These are phyloP conservation scores for Matsumurasca onukii DNA, from an alignment of 1,140 invertebrate genomes.

Conservation along the genomic window DNA sequence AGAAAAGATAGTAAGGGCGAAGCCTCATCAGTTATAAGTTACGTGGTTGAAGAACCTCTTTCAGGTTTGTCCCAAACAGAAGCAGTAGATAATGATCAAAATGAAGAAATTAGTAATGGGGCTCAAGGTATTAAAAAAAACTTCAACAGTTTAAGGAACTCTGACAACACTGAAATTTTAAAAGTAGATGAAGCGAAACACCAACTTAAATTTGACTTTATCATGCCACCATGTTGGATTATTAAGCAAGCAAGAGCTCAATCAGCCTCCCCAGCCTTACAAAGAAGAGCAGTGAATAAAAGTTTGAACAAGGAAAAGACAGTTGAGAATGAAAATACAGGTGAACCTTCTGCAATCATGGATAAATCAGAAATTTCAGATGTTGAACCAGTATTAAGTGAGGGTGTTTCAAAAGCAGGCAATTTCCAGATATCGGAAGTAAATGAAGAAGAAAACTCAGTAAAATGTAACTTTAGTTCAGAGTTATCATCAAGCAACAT, in stretches of 20 bases:
- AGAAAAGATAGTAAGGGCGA: slow-evolving; percentile 55
- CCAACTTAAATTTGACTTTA: slow-evolving; percentile 26
- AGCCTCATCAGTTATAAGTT: slow-evolving; percentile 42
- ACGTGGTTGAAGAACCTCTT: slow-evolving; percentile 38
- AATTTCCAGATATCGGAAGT: too few relatives aligned
- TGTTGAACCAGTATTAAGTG: too few relatives aligned
- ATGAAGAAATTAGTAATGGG: background rate
- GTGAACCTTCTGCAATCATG: too few relatives aligned
- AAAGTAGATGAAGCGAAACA: slow-evolving; percentile 38
- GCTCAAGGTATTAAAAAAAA: slow-evolving; percentile 11
- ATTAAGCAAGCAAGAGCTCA: slow-evolving; percentile 31
- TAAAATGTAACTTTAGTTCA: too few relatives aligned
- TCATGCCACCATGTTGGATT: slow-evolving; percentile 36
- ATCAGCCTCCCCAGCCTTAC: slow-evolving; percentile 34
- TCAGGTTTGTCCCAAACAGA: background rate
- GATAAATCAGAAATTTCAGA: too few relatives aligned
- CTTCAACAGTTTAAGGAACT: too few relatives aligned
- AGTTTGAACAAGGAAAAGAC: slow-evolving; percentile 27
- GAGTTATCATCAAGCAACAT: too few relatives aligned
- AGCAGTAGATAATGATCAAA: background rate
- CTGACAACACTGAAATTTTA: slow-evolving; percentile 42
- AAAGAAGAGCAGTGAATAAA: slow-evolving; percentile 26
- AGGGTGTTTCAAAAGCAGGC: too few relatives aligned
- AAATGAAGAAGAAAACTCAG: too few relatives aligned
- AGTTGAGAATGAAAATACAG: background rate